Evolutionary conservation across 23 tunicate species (phyloP), one percentile per base, ranked within the genome.

Genomic region (Ascidia mentula): DNA sequence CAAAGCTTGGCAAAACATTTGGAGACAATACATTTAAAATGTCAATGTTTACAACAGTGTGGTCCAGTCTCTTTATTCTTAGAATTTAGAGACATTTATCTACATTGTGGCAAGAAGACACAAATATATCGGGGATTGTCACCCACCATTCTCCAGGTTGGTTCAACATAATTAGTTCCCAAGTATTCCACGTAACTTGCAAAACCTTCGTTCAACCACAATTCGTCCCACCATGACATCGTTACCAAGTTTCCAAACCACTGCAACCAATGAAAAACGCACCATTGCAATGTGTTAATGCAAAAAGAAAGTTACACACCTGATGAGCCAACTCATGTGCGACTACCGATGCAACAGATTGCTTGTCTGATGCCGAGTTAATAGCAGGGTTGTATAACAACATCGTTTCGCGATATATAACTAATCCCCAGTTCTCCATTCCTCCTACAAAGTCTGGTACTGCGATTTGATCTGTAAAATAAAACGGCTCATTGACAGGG

Each of bases 131-230:
- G 20, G 20, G 20, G 20, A 18, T 18, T 18, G 15, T 12, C 0
- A 78, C 69, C 78, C 61, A 92, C 97, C 92, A 82, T 46, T 38
- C 77, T 46, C 92, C 92, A 92, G 13, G 82, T 69, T 12, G 92
- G 92, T 60, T 87, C 80, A 6, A 92, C 97, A 31, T 73, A 46
- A 33, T 78, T 71, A 3, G 79, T 79, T 72, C 92, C 97, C 12
- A 92, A 86, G 59, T 87, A 92, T 73, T 90, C 91, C 45, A 86
- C 46, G 77, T 92, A 92, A 5, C 83, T 76, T 9, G 97, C 97
- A 42, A 92, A 92, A 40, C 97, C 97, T 75, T 92, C 97, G 45
- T 92, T 92, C 76, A 92, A 77, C 97, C 97, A 92, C 7, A 92
- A 65, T 38, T 92, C 91, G 72, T 87, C 92, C 97, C 97, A 92